Evolutionary conservation across 2,113 vertebrate species (phyloP), one percentile per base, ranked within the genome.

Genomic region (Alligator mississippiensis): DNA sequence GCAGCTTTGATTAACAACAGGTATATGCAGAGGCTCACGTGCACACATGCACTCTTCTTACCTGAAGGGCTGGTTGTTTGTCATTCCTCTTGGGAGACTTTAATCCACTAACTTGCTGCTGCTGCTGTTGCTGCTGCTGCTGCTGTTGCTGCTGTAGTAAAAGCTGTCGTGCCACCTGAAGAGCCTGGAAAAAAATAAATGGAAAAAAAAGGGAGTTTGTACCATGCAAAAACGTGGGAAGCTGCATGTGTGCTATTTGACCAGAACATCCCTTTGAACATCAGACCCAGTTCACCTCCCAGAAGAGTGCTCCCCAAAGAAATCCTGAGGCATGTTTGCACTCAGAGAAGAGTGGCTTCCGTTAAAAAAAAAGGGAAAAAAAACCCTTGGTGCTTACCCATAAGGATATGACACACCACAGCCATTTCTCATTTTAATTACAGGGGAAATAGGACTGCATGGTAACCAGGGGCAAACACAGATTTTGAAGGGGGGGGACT

Each of bases 151-250:
- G 93, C 4, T 96, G 99, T 84, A 99, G 98, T 57, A 99, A 98
- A 91, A 99, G 98, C 94, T 99, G 99, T 64, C 99, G 98, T 93
- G 99, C 99, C 97, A 99, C 98, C 97, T 99, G 99, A 94, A 99
- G 98, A 90, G 99, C 99, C 99, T 99, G 96, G 11, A 30, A 97
- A 70, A 95, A 93, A 96, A 96, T 78, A 96, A 47, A 28, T 72
- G 96, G 93, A 87, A 88, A 91, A 97, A 88, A 91, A 97, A 87
- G 2, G 97, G 85, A 97, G 77, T 68, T 83, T 63, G 34, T 16
- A 66, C 82, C 13, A 72, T 47, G 47, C 12, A 75, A 22, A 9
- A 16, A 15, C 3, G 1, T 1, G 2, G 27, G 28, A 47, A 92
- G 18, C 34, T 62, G 77, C 5, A 60, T 0, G 7, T 15, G 63